Base-by-base conservation (phyloP, 2,113 vertebrate species). In the Stigmatopora argus region DNA sequence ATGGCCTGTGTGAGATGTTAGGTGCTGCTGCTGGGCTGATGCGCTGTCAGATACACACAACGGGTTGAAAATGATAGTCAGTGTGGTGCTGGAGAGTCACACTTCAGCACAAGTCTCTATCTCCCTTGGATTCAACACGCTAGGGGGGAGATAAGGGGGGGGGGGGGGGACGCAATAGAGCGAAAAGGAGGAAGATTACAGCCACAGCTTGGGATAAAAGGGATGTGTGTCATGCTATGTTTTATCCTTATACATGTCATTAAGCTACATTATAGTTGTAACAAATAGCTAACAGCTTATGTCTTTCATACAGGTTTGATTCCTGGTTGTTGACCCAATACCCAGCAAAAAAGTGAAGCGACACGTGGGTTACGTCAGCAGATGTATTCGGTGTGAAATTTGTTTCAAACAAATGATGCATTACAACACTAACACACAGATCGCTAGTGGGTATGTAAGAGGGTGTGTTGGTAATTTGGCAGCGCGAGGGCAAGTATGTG, bases 31-130 rank as follows among this genome's bases (percentile, higher is more conserved):
- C 11, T 41, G 63, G 65, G 69, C 69, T 62, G 86, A 85, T 83
- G 53, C 70, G 13, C 73, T 73, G 78, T 83, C 80, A 81, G 80
- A 85, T 81, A 79, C 73, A 76, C 68, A 63, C 26, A 67, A 68
- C 61, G 67, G 69, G 65, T 38, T 78, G 78, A 78, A 80, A 83
- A 83, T 81, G 73, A 82, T 82, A 71, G 73, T 69, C 62, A 64
- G 70, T 71, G 55, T 72, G 72, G 69, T 45, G 70, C 69, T 47
- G 55, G 66, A 62, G 73, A 73, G 74, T 67, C 64, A 53, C 66
- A 78, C 72, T 74, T 72, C 71, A 77, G 69, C 62, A 26, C 59
- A 15, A 45, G 17, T 56, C 75, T 70, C 79, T 82, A 82, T 82
- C 78, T 76, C 56, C n/a, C 64, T 62, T 38, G 70, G 70, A 74